Evolutionary conservation across 2,113 vertebrate genomes (phyloP).

Genomic region (Zosterops lateralis): DNA sequence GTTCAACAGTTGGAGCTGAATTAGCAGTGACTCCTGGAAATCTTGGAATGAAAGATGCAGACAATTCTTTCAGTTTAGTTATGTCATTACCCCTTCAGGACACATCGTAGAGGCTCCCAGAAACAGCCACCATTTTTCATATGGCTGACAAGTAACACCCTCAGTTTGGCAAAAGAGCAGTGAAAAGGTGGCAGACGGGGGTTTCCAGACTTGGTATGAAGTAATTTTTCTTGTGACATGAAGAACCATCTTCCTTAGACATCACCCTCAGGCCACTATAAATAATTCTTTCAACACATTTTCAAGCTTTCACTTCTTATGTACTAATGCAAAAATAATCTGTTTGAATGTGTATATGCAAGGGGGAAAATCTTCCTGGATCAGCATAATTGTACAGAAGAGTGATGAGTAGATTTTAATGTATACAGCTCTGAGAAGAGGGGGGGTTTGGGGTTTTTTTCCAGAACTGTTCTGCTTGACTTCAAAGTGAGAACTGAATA

Average conservation of each 20-base stretch:
- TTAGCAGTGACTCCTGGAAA: neutral
- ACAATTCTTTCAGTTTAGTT: neutral
- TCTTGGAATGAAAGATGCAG: neutral
- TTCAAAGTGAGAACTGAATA: neutral
- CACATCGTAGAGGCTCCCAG: neutral
- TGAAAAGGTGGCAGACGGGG: neutral
- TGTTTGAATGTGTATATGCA: neutral
- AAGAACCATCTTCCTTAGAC: neutral
- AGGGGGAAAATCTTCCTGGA: neutral
- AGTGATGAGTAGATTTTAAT: neutral
- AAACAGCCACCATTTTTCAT: neutral
- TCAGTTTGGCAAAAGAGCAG: neutral
- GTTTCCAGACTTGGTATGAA: neutral
- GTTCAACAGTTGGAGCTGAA: neutral
- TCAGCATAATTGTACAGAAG: neutral
- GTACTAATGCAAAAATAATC: neutral
- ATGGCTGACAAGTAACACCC: neutral
- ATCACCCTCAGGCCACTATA: neutral
- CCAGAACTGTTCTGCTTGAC: neutral
- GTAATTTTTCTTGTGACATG: conserved; percentile 22
- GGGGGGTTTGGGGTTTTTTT: neutral
- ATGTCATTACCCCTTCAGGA: neutral
- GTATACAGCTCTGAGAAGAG: neutral
- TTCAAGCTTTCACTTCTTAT: neutral
- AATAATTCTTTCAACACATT: neutral